Percentiles rank a stretch among this genome's conserved stretches.
Conservation (phyloP, 2,888 invertebrate genomes). For the Meiosimyza decipiens region DNA sequence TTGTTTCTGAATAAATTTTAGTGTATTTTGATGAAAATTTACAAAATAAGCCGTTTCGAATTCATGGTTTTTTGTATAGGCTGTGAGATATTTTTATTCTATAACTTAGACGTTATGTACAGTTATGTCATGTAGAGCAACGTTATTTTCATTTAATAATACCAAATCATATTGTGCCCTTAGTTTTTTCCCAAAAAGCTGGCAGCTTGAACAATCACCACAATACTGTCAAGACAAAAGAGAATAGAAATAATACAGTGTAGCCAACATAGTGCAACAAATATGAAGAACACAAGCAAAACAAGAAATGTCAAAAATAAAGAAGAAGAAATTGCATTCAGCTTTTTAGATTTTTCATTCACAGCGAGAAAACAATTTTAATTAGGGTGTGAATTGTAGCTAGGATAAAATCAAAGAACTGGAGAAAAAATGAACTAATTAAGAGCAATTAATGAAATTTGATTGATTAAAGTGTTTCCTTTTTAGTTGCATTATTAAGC, state of each 20-base stretch:
- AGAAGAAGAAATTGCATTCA: not conserved
- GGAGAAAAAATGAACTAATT: not conserved
- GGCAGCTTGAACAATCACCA: too few relatives aligned
- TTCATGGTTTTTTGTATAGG: too few relatives aligned
- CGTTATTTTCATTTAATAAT: too few relatives aligned
- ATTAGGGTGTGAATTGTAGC: not conserved
- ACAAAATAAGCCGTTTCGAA: too few relatives aligned
- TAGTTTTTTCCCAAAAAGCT: too few relatives aligned
- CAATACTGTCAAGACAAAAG: too few relatives aligned
- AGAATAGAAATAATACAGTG: not conserved
- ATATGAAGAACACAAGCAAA: not conserved
- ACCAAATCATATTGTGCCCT: too few relatives aligned
- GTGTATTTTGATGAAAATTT: too few relatives aligned
- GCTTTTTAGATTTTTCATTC: not conserved
- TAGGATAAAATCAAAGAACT: not conserved
- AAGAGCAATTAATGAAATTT: slow-evolving; percentile 6
- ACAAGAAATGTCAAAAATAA: slow-evolving; percentile 27
- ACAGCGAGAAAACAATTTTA: not conserved
- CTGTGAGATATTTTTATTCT: too few relatives aligned
- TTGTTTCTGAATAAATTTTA: too few relatives aligned
- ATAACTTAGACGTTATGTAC: too few relatives aligned
- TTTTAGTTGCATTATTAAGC: not conserved
- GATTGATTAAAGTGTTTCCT: slow-evolving; percentile 12
- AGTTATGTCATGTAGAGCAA: too few relatives aligned
- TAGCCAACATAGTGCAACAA: not conserved